Conservation (phyloP, 2,113 vertebrate genomes). For the Puntigrus tetrazona region DNA sequence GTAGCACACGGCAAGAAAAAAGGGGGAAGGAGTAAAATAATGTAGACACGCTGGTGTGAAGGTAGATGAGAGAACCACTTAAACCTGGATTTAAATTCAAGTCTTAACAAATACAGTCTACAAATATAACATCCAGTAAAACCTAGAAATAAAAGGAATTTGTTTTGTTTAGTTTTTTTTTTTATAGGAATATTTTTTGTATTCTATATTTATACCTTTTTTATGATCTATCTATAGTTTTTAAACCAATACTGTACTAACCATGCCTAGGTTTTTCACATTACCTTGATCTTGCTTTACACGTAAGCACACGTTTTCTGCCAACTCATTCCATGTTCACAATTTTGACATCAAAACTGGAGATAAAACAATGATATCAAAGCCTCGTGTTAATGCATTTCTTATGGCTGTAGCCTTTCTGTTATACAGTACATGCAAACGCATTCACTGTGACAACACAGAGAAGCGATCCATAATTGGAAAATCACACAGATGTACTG, state of each 20-base stretch:
- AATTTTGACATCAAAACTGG: neutral
- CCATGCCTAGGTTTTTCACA: neutral
- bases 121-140: no score
- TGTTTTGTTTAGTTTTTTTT: no score
- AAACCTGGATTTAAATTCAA: neutral
- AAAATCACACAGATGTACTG: constrained; percentile 6
- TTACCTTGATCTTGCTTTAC: neutral
- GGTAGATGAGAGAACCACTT: neutral
- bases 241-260: no score
- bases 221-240: no score
- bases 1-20: neutral
- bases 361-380: neutral
- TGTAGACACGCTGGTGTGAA: neutral
- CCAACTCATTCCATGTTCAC: neutral
- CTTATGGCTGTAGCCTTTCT: neutral
- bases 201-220: no score
- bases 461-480: neutral
- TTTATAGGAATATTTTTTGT: no score
- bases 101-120: neutral
- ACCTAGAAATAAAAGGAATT: neutral
- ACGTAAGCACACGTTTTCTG: neutral
- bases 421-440: neutral
- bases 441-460: neutral
- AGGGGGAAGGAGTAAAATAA: neutral
- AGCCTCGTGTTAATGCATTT: neutral